Conservation (phyloP, 1,140 invertebrate species). For the Ceratoteleas bidentatus region DNA sequence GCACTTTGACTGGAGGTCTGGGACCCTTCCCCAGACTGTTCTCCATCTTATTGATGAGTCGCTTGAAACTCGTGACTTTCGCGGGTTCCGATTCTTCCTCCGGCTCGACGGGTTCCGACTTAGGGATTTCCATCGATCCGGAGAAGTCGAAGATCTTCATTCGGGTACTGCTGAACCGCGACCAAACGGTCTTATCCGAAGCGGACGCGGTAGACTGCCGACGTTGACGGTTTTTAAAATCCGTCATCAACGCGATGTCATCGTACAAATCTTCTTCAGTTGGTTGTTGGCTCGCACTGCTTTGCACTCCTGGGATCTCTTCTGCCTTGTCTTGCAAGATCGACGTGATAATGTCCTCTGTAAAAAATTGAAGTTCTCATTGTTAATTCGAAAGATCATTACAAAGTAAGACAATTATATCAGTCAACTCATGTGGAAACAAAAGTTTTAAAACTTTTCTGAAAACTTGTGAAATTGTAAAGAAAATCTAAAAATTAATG, state of each 20-base stretch:
- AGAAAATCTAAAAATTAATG: too few species aligned
- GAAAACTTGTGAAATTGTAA: too few species aligned
- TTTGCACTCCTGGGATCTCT: too few species aligned
- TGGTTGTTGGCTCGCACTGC: too few species aligned
- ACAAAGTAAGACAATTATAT: too few species aligned
- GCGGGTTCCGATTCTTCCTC: too few species aligned
- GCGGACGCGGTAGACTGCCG: constrained; percentile 1
- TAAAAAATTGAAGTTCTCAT: too few species aligned
- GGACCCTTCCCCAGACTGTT: constrained; percentile 69
- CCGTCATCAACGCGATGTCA: constrained; percentile 37
- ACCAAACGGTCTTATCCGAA: constrained; percentile 68
- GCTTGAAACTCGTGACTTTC: constrained; percentile 75
- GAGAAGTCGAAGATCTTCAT: constrained; percentile 54
- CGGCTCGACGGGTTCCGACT: too few species aligned
- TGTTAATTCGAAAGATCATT: too few species aligned
- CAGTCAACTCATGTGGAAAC: too few species aligned
- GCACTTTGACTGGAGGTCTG: constrained; percentile 36
- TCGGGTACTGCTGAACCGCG: constrained; percentile 68
- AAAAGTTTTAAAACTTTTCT: too few species aligned
- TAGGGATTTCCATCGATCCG: constrained; percentile 35
- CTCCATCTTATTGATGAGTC: constrained; percentile 75
- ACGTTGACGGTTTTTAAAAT: constrained; percentile 43
- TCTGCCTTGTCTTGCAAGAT: too few species aligned
- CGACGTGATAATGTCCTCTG: constrained; percentile 24
- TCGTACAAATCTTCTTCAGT: constrained; percentile 36